Base-by-base conservation (phyloP, 1,140 invertebrate species). In the Lepeophtheirus salmonis region DNA sequence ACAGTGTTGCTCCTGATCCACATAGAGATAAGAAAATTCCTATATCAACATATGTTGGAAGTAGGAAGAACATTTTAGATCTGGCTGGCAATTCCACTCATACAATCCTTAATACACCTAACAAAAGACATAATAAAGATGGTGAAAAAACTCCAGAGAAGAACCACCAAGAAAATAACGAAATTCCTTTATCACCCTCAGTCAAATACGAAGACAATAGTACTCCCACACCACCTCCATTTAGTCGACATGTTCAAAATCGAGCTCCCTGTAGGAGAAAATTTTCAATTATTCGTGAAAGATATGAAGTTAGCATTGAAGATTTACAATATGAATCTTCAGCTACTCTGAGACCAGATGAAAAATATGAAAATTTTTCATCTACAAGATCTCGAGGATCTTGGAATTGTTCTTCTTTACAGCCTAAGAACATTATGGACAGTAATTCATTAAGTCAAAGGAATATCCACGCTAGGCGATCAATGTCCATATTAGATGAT, bases 241-340 rank as follows among this genome's bases (percentile, higher is more conserved):
- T 61, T 41, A 48, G 54, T 14, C 2, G 59, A 53, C 16, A 61
- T 16, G 22, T 53, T 1, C 17, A 13, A 1, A 60, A 52, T 18
- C 73, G 59, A 16, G 74, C 67, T 63, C 72, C 70, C 66, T 74
- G 77, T 0, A 72, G 75, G 56, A 69, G 77, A 65, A 79, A 79
- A 67, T 78, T 79, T 67, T 79, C 78, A 6, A 69, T 79, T 52
- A 65, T 79, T 21, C 71, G 76, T 61, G 78, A 80, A 64, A 74
- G 72, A 63, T 79, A 79, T 67, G 78, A 80, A 22, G 21, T 56
- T 16, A 58, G 59, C 3, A 59, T 20, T 22, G 23, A 13, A 2
- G 57, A 50, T 22, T 50, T 59, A 50, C 50, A 50, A 48, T 14
- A 30, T 12, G 54, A 54, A 17, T 21, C 25, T 22, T 50, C 50